A percentile compares a stretch with the other conserved stretches of the same genome.
Conservation (phyloP, 2,888 invertebrate genomes). For the Acanthosepion lycidas region DNA sequence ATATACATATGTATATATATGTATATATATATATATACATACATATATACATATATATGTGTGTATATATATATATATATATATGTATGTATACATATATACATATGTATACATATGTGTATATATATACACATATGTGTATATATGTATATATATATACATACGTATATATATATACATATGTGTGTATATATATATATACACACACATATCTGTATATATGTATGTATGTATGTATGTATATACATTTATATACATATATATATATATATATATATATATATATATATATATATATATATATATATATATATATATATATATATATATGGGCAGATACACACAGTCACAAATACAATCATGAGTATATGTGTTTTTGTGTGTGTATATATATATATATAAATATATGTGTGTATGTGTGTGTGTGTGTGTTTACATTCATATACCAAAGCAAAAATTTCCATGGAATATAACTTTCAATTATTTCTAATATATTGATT, state of each 20-base stretch:
- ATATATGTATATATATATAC: background rate
- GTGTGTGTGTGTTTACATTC: background rate
- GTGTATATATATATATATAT: background rate
- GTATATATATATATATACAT: background rate
- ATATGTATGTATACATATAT: no score
- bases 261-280: background rate
- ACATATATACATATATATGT: background rate
- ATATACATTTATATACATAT: background rate
- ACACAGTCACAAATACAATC: background rate
- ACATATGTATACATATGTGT: no score
- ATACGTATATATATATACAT: background rate
- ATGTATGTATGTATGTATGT: no score
- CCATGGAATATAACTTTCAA: no score
- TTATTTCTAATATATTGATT: no score
- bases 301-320: background rate
- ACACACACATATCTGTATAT: no score
- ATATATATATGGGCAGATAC: background rate
- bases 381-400: background rate
- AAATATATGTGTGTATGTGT: background rate
- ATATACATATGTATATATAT: no score
- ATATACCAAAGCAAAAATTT: background rate
- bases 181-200: background rate
- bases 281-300: background rate
- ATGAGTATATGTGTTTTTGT: no score
- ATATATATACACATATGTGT: background rate